Evolutionary conservation across 1,140 invertebrate genomes (phyloP).

Genomic region (Apocrypta bakeri): DNA sequence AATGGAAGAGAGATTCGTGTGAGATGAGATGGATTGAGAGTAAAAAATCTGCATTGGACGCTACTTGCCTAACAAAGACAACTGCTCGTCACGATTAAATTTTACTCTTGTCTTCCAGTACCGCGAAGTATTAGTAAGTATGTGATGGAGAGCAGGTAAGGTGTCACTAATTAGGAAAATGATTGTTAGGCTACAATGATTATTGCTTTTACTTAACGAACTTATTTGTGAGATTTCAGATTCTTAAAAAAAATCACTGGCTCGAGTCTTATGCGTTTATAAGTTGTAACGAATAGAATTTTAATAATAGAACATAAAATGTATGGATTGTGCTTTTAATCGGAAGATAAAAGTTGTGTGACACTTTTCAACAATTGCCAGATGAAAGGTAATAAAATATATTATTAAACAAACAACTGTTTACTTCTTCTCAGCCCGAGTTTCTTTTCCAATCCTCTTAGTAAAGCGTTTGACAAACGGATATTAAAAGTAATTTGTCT

Average conservation of each 20-base stretch:
- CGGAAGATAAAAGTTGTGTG: not conserved
- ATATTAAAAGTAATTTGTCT: conserved; percentile 17
- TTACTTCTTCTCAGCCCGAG: not conserved
- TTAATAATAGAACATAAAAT: not conserved
- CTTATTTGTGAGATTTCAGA: conserved; percentile 44
- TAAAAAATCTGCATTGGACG: conserved; percentile 9
- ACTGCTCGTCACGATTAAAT: conserved; percentile 12
- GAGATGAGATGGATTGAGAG: conserved; percentile 23
- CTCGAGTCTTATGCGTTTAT: not conserved
- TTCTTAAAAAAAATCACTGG: conserved; percentile 10
- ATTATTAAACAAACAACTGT: conserved; percentile 5
- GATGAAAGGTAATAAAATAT: conserved; percentile 29
- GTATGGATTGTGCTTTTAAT: not conserved
- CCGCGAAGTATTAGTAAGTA: conserved; percentile 45
- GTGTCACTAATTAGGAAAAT: conserved; percentile 18
- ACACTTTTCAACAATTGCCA: not conserved
- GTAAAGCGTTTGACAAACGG: not conserved
- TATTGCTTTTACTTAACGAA: conserved; percentile 24
- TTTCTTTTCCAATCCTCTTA: not conserved
- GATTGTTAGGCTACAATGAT: conserved; percentile 11
- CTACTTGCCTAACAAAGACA: conserved; percentile 6
- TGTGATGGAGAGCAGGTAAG: conserved; percentile 36
- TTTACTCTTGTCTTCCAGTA: not conserved
- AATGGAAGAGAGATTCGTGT: conserved; percentile 59
- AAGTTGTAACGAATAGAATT: not conserved